These are phyloP conservation scores for Acleris emargana DNA, from an alignment of 2,888 invertebrate genomes.

Conservation along the genomic window DNA sequence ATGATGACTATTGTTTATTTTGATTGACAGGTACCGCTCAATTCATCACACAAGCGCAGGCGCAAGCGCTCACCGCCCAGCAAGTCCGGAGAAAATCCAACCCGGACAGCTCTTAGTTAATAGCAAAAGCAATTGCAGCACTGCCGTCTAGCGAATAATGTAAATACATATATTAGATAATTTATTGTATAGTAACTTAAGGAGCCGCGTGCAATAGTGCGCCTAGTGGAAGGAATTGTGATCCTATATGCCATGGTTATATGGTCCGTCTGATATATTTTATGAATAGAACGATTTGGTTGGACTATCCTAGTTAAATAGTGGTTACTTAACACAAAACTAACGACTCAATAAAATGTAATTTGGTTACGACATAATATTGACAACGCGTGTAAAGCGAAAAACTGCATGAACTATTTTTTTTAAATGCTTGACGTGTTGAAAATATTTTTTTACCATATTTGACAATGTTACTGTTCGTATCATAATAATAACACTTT, in stretches of 20 bases:
- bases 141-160: constrained; percentile 60
- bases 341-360: neutral
- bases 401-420: neutral
- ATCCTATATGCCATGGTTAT: constrained; percentile 12
- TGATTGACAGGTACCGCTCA: constrained; percentile 68
- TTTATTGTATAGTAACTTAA: constrained; percentile 47
- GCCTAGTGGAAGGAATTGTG: constrained; percentile 49
- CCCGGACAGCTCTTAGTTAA: constrained; percentile 78
- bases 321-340: neutral
- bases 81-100: constrained; percentile 80
- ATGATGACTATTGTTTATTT: constrained; percentile 15
- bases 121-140: constrained; percentile 42
- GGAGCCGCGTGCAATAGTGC: constrained; percentile 46
- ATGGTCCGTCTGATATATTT: constrained; percentile 10
- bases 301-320: neutral
- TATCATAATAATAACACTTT: no score
- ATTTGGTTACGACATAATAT: neutral
- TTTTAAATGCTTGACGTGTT: neutral
- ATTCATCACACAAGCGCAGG: constrained; percentile 73
- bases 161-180: constrained; percentile 57
- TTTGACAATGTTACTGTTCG: no score
- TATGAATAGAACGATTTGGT: neutral
- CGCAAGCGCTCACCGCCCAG: constrained; percentile 69
- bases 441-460: neutral
- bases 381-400: neutral